Conservation (phyloP, 2,888 invertebrate genomes). For the Dasysyrphus tricinctus region DNA sequence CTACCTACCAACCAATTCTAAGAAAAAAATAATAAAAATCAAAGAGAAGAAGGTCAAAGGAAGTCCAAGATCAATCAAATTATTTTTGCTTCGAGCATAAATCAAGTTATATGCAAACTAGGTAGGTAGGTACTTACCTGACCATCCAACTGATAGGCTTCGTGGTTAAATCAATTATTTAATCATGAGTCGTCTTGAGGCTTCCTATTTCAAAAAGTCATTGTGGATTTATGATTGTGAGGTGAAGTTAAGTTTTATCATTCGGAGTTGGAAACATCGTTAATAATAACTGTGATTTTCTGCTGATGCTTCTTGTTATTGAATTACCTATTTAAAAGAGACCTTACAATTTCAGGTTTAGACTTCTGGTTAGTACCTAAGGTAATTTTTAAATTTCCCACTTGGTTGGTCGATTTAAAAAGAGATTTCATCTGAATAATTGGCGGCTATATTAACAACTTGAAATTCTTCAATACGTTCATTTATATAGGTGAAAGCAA, state of each 20-base stretch:
- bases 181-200: slow-evolving; percentile 12
- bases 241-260: slow-evolving; percentile 43
- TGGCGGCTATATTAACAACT: no score
- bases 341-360: slow-evolving; percentile 14
- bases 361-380: not conserved
- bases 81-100: slow-evolving; percentile 40
- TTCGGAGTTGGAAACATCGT: not conserved
- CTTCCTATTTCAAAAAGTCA: slow-evolving; percentile 1
- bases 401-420: not conserved
- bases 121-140: not conserved
- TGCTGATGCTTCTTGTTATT: slow-evolving; percentile 10
- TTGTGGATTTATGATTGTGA: slow-evolving; percentile 35
- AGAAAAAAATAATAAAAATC: not conserved
- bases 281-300: slow-evolving; percentile 30
- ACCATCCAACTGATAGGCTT: slow-evolving; percentile 16
- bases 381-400: not conserved
- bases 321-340: not conserved
- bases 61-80: slow-evolving; percentile 62
- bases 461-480: no score
- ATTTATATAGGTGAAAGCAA: no score
- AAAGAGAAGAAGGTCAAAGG: not conserved
- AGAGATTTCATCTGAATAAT: not conserved
- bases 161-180: slow-evolving; percentile 64
- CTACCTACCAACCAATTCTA: not conserved
- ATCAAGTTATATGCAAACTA: slow-evolving; percentile 51